Evolutionary conservation across 2,797 vertebrate genomes (phyloP).

Genomic region (Ptychadena robeensis): DNA sequence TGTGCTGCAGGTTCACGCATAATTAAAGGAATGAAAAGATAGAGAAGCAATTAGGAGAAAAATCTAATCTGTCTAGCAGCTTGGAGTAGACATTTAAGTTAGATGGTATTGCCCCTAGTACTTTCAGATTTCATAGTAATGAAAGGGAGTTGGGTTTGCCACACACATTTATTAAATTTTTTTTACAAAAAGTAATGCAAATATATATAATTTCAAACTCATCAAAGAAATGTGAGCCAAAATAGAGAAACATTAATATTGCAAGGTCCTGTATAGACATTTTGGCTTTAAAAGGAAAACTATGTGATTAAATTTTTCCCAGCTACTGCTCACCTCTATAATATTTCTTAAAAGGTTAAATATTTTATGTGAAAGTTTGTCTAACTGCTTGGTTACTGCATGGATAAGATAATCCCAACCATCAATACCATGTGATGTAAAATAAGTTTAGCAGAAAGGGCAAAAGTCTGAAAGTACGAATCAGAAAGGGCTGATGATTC

Average conservation of each 20-base stretch:
- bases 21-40: constrained; percentile 54
- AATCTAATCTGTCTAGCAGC: constrained; percentile 60
- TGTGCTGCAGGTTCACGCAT: constrained; percentile 58
- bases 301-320: no score
- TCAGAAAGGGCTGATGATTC: no score
- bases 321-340: neutral
- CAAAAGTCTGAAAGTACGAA: neutral
- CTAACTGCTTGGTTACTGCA: neutral
- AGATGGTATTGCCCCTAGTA: constrained; percentile 43
- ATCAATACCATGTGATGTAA: neutral
- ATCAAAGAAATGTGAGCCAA: neutral
- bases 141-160: neutral
- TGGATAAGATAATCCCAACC: neutral
- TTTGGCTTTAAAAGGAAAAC: neutral
- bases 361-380: neutral
- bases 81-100: constrained; percentile 56
- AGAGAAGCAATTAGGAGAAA: constrained; percentile 55
- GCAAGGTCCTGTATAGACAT: neutral
- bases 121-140: constrained; percentile 35
- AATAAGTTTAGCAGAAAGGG: neutral
- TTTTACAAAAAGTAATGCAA: constrained; percentile 20
- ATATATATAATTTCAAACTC: constrained; percentile 20
- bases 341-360: neutral
- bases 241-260: constrained; percentile 7
- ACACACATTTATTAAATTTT: constrained; percentile 22